These are phyloP conservation scores for Trialeurodes vaporariorum DNA, from an alignment of 1,140 invertebrate genomes.

Conservation along the genomic window DNA sequence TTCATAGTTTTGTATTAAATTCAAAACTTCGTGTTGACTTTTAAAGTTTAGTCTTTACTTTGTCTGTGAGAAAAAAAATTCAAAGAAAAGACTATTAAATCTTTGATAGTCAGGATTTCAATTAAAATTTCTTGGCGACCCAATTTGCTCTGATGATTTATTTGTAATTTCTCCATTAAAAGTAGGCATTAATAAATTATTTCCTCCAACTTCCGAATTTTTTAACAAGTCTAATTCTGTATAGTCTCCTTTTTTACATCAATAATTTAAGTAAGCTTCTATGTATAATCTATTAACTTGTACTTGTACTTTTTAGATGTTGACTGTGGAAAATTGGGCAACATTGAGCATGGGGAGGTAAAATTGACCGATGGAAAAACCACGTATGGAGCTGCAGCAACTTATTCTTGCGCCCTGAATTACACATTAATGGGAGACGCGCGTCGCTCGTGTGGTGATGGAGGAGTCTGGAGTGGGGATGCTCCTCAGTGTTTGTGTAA, in stretches of 20 bases:
- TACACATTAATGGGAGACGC: conserved; percentile 63
- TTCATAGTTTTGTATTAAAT: no score
- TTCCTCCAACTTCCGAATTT: no score
- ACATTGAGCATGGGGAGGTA: conserved; percentile 61
- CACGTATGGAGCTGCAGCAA: conserved; percentile 61
- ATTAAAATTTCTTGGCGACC: no score
- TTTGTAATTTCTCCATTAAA: no score
- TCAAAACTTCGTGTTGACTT: no score
- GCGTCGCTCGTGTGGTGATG: conserved; percentile 59
- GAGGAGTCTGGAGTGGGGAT: conserved; percentile 67
- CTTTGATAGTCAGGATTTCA: no score
- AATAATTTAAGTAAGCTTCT: conserved; percentile 12
- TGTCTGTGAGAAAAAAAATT: no score
- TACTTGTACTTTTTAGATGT: conserved; percentile 47
- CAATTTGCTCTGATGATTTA: no score
- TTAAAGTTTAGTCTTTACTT: no score
- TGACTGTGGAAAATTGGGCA: conserved; percentile 58
- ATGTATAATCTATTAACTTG: conserved; percentile 5
- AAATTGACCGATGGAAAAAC: conserved; percentile 51
- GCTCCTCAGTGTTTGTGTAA: conserved; percentile 64
- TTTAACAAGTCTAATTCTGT: no score
- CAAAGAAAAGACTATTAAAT: no score
- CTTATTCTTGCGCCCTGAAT: conserved; percentile 69
- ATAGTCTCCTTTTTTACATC: conserved; percentile 2
- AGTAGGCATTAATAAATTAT: no score